Evolutionary conservation across 2,113 vertebrate species (phyloP).

Genomic region (Hemibagrus wyckioides): DNA sequence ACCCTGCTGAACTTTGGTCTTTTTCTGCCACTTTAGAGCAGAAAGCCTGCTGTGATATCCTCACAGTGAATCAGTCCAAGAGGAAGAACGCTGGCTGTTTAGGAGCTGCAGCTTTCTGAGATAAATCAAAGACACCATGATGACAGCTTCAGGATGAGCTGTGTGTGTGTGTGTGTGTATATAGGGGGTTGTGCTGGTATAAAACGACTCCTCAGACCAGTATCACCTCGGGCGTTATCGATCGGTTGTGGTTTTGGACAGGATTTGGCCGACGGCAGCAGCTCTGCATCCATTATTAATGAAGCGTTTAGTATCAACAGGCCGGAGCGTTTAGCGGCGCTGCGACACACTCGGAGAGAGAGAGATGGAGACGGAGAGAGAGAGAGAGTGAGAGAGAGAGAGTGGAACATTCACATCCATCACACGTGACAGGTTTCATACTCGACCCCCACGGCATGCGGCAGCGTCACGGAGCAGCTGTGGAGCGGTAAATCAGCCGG

Average conservation of each 20-base stretch:
- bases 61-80: neutral
- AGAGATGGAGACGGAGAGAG: too few species aligned
- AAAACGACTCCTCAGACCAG: neutral
- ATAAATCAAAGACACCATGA: neutral
- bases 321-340: neutral
- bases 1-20: neutral
- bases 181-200: constrained; percentile 7
- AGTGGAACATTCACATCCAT: neutral
- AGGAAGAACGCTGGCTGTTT: neutral
- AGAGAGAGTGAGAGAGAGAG: neutral
- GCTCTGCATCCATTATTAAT: constrained; percentile 56
- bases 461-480: neutral
- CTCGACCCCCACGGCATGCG: neutral
- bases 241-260: constrained; percentile 46
- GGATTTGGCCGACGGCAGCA: constrained; percentile 15
- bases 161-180: constrained; percentile 25
- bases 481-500: neutral
- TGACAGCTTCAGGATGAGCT: neutral
- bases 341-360: neutral
- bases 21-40: neutral
- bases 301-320: constrained; percentile 42
- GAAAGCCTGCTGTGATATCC: neutral
- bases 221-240: constrained; percentile 30
- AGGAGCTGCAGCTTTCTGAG: neutral
- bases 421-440: neutral